phyloP scores from a whole-genome alignment of 2,888 invertebrate genomes.

The Machimus atricapillus region DNA sequence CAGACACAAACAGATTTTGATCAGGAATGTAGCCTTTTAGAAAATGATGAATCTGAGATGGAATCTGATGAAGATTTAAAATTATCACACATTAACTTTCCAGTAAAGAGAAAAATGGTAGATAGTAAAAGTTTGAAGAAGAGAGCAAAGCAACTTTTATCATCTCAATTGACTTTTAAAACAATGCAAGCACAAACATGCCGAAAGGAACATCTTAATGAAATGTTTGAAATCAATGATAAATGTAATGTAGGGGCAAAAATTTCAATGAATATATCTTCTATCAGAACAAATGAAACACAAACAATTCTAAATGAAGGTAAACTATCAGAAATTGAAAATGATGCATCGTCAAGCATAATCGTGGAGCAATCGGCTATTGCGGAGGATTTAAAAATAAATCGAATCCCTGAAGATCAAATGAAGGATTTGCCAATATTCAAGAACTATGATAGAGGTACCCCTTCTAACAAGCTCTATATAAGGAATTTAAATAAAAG shows the following conservation, averaged over 20 bases:
- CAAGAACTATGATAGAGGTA: conserved; percentile 84
- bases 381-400: conserved; percentile 70
- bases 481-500: conserved; percentile 89
- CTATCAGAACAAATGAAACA: conserved; percentile 24
- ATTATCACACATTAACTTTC: conserved; percentile 43
- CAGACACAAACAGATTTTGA: conserved; percentile 55
- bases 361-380: neutral
- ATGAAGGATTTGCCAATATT: conserved; percentile 79
- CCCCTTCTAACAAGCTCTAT: conserved; percentile 84
- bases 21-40: conserved; percentile 56
- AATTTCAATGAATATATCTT: conserved; percentile 52
- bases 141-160: conserved; percentile 53
- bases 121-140: conserved; percentile 50
- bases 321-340: neutral
- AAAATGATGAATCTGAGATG: conserved; percentile 55
- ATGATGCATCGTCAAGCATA: neutral
- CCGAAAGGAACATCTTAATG: neutral
- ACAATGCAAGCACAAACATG: neutral
- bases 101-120: conserved; percentile 48
- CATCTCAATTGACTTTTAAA: neutral
- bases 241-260: conserved; percentile 44
- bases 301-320: neutral
- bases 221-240: conserved; percentile 45
- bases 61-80: conserved; percentile 55
- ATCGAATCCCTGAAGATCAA: conserved; percentile 75